phyloP scores from a whole-genome alignment of 2,888 invertebrate genomes.

The Polyommatus iphigenia region DNA sequence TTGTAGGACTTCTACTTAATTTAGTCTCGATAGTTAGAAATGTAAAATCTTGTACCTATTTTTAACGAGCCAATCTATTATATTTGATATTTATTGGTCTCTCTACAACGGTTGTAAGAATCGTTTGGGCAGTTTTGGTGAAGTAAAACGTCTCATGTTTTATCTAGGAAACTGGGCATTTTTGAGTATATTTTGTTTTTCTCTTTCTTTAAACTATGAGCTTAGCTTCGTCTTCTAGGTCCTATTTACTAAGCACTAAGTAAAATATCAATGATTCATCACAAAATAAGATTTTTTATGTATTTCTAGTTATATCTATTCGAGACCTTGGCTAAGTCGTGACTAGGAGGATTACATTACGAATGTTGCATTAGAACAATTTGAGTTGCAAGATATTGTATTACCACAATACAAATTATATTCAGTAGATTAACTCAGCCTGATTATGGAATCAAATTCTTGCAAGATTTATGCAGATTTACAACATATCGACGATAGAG shows the following conservation, averaged over 20 bases:
- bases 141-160: no score
- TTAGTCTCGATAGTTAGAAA: no score
- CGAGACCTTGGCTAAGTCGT: conserved; percentile 7
- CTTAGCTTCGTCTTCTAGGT: background rate
- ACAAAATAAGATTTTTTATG: conserved; percentile 13
- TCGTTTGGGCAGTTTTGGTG: no score
- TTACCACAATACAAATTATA: background rate
- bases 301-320: conserved; percentile 27
- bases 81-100: no score
- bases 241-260: background rate
- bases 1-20: no score
- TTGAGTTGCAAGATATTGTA: conserved; percentile 9
- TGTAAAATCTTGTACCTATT: no score
- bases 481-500: no score
- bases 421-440: background rate
- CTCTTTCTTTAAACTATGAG: no score
- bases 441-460: background rate
- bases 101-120: no score
- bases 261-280: background rate
- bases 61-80: no score
- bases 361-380: conserved; percentile 5
- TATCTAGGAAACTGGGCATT: no score
- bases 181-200: no score
- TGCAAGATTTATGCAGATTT: background rate
- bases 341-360: conserved; percentile 13